Base-by-base conservation (phyloP, 2,888 invertebrate genomes). In the Leucophenga montana region DNA sequence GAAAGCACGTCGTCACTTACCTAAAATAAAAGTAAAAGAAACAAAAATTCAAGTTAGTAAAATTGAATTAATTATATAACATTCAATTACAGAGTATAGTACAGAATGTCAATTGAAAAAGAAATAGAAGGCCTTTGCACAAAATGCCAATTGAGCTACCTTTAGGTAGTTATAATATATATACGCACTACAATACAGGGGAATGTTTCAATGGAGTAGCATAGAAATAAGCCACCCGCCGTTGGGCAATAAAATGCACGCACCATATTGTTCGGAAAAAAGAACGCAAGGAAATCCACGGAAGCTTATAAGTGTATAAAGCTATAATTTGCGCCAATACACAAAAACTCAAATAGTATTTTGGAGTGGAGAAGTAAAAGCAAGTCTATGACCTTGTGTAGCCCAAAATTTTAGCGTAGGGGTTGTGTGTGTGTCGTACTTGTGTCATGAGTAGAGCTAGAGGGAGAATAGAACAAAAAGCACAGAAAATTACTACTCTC, bases 1-100 rank as follows among this genome's bases (percentile, higher is more conserved):
- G 86, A 83, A 80, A 87, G 84, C 72, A 85, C 78, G 66, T 87
- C 86, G 70, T 85, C 87, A 86, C 86, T 86, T 86, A 86, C 86
- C 86, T 86, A 66, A 86, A 84, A 59, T 20, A 39, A 70, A 54
- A 75, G n/a, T 50, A 46, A 66, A 72, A 46, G 22, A 67, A 22
- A 67, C 2, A 9, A n/a, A 53, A 65, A 22, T n/a, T 22, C 57
- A 14, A 20, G 39, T 39, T 39, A 39, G 16, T 46, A 18, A 20
- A 20, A 66, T 20, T 56, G 20, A 56, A 66, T 66, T 57, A 66
- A 44, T 61, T 61, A 39, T 18, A 18, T 61, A 33, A 18, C 22
- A 56, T 56, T 56, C 54, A 66, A 66, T 39, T 66, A 66, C 44
- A 56, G 33, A 11, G 13, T 50, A n/a, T n/a, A n/a, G 13, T 20